A percentile compares a stretch with the other conserved stretches of the same genome.
Evolutionary conservation across 2,888 invertebrate genomes (phyloP).

Genomic region (Timema podura): DNA sequence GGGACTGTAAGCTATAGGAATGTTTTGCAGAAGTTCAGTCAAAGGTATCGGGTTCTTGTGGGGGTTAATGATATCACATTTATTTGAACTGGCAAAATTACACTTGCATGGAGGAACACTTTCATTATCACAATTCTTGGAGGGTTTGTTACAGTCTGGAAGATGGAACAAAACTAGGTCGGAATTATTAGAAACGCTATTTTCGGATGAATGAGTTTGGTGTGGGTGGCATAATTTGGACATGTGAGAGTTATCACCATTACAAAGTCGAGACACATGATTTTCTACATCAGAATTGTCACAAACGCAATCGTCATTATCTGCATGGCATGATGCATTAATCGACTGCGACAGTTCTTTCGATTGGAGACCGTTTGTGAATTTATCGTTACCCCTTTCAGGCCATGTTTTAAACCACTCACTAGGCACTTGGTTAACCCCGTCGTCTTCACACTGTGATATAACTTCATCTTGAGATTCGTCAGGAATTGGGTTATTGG

Average conservation of each 20-base stretch:
- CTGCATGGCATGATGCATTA: background rate
- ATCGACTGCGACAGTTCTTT: background rate
- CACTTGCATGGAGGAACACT: too few relatives aligned
- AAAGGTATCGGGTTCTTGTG: slow-evolving; percentile 47
- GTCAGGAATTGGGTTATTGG: slow-evolving; percentile 1
- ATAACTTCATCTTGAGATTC: background rate
- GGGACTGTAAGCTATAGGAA: slow-evolving; percentile 71
- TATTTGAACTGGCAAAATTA: background rate
- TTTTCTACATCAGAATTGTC: background rate
- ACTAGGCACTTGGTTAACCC: slow-evolving; percentile 13
- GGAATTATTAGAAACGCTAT: background rate
- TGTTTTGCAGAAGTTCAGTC: slow-evolving; percentile 66
- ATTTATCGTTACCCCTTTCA: slow-evolving; percentile 45
- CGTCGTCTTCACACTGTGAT: background rate
- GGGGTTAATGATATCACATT: slow-evolving; percentile 10
- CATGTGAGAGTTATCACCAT: background rate
- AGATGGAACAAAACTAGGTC: background rate
- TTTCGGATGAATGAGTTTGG: background rate
- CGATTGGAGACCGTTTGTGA: slow-evolving; percentile 26
- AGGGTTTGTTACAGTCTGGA: too few relatives aligned
- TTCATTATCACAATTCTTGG: too few relatives aligned
- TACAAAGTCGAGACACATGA: too few relatives aligned
- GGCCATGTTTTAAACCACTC: slow-evolving; percentile 52
- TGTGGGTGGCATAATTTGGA: background rate
- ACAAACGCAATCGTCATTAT: background rate